Evolutionary conservation across 2,888 invertebrate genomes (phyloP), one percentile per base, ranked within the genome.

Genomic region (Phengaris arion): DNA sequence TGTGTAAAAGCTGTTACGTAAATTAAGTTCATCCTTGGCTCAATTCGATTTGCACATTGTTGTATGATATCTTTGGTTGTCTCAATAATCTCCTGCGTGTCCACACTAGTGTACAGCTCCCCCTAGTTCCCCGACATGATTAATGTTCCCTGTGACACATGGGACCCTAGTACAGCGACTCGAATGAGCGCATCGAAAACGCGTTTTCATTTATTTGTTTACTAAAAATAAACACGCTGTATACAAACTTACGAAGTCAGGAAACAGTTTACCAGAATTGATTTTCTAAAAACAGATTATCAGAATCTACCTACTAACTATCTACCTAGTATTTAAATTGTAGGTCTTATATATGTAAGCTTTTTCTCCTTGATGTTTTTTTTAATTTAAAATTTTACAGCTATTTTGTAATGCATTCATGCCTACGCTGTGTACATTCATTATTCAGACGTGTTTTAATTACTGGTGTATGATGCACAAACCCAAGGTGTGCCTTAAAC

Each of bases 61-160:
- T 64, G 74, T 46, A 76, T 70, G 75, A 76, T 75, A 76, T 74
- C 74, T 74, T 73, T 74, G 54, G 74, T 76, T 77, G 77, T 75
- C 77, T 79, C 79, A 77, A 80, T 82, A 81, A 81, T 81, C 81
- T 81, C 82, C 80, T 82, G 82, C 80, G 81, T 81, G 82, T 82
- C 83, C 81, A 79, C 79, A 80, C 78, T 82, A 77, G 70, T 75
- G 83, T 35, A 35, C 85, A 86, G 86, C 87, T 86, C 85, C 85
- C 84, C 81, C 77, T 83, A 64, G 64, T 64, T 9, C 64, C 35
- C 55, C 74, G 68, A 70, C 85, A 91, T 93, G 93, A 93, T 92
- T 92, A 92, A 92, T 88, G 80, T 81, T 84, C 83, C 85, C 87
- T 86, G 89, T 90, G 92, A 92, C 93, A 93, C 92, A 91, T 92